These are phyloP conservation scores for Masnerella sp. DNA, from an alignment of 2,888 invertebrate species.

Conservation along the genomic window DNA sequence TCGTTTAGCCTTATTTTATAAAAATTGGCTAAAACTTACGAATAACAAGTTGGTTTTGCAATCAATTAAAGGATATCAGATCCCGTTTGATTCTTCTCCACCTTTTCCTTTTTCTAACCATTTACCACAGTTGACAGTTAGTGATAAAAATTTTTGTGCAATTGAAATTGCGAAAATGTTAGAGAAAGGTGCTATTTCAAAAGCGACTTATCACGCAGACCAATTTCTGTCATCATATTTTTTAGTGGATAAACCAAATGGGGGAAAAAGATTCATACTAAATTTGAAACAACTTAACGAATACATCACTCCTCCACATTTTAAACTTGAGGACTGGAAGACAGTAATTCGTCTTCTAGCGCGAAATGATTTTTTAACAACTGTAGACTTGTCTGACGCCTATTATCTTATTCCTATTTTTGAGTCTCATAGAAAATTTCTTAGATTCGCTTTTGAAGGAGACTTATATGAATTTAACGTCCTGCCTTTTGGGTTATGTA, in stretches of 20 bases:
- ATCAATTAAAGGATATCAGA: neutral
- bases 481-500: constrained; percentile 49
- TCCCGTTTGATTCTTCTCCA: neutral
- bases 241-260: constrained; percentile 18
- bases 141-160: neutral
- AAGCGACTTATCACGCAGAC: neutral
- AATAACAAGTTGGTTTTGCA: neutral
- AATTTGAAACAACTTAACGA: constrained; percentile 4
- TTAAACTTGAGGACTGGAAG: constrained; percentile 35
- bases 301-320: constrained; percentile 30
- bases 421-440: neutral
- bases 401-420: neutral
- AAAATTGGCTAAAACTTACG: neutral
- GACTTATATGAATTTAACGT: constrained; percentile 43
- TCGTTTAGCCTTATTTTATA: neutral
- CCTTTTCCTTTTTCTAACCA: neutral
- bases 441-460: constrained; percentile 41
- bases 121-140: neutral
- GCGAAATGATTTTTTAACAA: constrained; percentile 1
- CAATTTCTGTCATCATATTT: constrained; percentile 36
- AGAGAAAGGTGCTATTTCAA: constrained; percentile 14
- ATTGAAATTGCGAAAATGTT: constrained; percentile 5
- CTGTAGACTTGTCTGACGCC: neutral
- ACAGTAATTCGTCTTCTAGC: constrained; percentile 15
- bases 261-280: constrained; percentile 24